Evolutionary conservation across 2,888 invertebrate species (phyloP), one percentile per base, ranked within the genome.

Genomic region (Galeopsomyia nigrocyanea): DNA sequence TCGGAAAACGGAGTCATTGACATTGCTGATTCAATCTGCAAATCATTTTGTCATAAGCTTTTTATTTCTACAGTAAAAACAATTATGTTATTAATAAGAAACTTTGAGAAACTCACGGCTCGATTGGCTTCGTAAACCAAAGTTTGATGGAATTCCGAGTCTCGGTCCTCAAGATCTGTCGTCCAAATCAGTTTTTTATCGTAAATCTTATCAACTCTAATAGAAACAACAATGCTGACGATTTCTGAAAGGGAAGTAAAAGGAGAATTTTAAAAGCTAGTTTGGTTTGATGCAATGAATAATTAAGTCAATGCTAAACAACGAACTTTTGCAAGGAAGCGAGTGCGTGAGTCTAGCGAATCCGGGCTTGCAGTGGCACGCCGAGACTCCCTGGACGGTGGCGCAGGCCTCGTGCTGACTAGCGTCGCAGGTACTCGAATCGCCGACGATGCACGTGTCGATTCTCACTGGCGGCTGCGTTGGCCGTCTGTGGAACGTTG

Each of bases 381-480:
- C 94, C 1, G 95, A 96, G 0, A 96, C 95, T 1, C 95, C 92
- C 87, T 84, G 82, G 67, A 87, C 95, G 0, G 96, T 97, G 75
- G 92, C 90, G 82, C 97, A 97, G 65, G 92, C 92, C 83, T 97
- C 97, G 81, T 95, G 94, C 82, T 96, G 94, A 0, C 94, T 93
- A 68, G 92, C 91, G 81, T 96, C 96, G 79, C 97, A 97, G 0
- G 97, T 96, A 0, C 94, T 93, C 79, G 95, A 95, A 79, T 97
- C 96, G 0, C 96, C 97, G 0, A 97, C 96, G 21, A 97, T 96
- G 80, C 97, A 97, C 0, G 97, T 97, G 84, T 97, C 97, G 75
- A 97, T 97, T 78, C 96, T 82, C 46, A 93, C 92, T 21, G 93
- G 91, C 75, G 94, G 90, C 84, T 93, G 89, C 0, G 90, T 90